phyloP scores from a whole-genome alignment of 2,113 vertebrate genomes.

The Rafetus swinhoei region DNA sequence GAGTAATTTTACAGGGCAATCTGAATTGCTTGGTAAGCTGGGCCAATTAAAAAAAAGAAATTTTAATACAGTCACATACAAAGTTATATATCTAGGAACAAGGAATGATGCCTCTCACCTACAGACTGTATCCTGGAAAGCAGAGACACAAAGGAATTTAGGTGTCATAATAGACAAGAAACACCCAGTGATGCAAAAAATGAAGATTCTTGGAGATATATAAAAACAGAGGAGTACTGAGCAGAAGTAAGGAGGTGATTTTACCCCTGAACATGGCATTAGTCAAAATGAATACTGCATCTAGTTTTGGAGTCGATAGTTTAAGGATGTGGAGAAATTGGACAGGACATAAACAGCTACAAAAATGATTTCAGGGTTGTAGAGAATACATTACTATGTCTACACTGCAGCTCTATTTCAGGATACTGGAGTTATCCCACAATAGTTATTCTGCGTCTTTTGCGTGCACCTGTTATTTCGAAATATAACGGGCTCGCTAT shows the following conservation, averaged over 20 bases:
- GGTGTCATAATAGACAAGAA: neutral
- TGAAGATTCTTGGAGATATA: neutral
- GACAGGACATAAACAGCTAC: conserved; percentile 3
- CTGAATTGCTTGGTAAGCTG: neutral
- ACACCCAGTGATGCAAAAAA: neutral
- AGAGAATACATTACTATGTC: neutral
- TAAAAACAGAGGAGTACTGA: conserved; percentile 25
- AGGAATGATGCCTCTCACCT: neutral
- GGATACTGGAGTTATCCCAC: no score
- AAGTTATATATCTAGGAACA: neutral
- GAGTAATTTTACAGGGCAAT: neutral
- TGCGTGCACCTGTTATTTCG: no score
- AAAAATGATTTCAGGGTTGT: neutral
- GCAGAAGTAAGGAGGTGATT: neutral
- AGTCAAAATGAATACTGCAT: neutral
- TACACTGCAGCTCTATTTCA: no score
- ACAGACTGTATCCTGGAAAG: neutral
- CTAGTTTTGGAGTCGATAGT: neutral
- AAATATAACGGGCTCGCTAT: no score
- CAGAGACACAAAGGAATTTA: neutral
- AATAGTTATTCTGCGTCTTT: no score
- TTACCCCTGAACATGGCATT: neutral
- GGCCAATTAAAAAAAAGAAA: neutral
- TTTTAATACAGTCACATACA: neutral
- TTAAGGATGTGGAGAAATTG: neutral